Conservation (phyloP, 2,113 vertebrate genomes). For the Chloropsis cyanopogon region DNA sequence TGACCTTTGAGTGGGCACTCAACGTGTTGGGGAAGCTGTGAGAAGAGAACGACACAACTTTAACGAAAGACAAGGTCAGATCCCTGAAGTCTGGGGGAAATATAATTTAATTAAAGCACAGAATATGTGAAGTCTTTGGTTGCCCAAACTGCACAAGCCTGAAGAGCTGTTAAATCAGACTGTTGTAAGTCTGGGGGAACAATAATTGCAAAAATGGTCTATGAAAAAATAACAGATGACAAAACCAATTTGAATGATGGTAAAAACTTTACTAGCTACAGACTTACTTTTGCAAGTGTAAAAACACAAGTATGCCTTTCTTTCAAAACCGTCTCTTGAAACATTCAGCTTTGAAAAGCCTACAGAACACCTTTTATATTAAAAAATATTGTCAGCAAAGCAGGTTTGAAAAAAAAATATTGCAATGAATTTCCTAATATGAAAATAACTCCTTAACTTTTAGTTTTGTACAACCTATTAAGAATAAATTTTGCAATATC, state of each 20-base stretch:
- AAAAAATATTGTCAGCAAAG: neutral
- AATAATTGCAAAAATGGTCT: neutral
- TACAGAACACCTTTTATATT: neutral
- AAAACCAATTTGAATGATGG: neutral
- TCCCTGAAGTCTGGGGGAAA: neutral
- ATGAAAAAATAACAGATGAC: neutral
- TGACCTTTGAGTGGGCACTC: neutral
- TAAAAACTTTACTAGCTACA: neutral
- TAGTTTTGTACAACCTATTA: constrained; percentile 2
- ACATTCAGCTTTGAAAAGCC: neutral
- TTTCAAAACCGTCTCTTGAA: neutral
- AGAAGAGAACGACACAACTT: neutral
- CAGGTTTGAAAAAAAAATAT: neutral
- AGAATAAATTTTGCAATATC: neutral
- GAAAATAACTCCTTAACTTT: neutral
- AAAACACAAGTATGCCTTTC: neutral
- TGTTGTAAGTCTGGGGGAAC: neutral
- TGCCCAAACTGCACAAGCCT: neutral
- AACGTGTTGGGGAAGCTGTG: neutral
- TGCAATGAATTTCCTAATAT: neutral
- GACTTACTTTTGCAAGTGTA: neutral
- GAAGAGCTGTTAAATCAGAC: neutral
- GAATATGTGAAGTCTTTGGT: neutral
- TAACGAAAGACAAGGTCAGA: neutral
- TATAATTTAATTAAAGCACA: neutral